Base-by-base conservation (phyloP, 1,140 invertebrate species). In the Orius insidiosus region DNA sequence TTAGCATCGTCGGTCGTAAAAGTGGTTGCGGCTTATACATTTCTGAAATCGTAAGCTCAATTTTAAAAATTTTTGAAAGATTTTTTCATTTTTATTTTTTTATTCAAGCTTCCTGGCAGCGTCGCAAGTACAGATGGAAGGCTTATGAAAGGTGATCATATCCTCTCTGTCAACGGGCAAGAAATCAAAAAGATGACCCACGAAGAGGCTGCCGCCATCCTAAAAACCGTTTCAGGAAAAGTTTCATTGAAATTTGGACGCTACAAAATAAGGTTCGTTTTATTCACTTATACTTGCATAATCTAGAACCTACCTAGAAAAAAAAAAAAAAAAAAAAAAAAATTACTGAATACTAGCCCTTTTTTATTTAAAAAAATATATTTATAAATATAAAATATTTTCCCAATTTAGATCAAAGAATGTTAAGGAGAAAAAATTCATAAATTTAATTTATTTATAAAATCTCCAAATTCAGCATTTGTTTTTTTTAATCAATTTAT, bases 21-120 rank as follows among this genome's bases (percentile, higher is more conserved):
- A 77, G 78, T 56, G 85, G 85, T 38, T 74, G 78, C 18, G 90
- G 92, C 31, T 86, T 94, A 46, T 97, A 90, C 61, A 80, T 98
- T 49, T 87, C 85, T 15, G 93, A 98, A 61, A 74, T 98, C 58
- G 94, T 97, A 62, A 75, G 76, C 67, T 2, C n/a, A n/a, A 34
- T 33, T 13, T 45, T 35, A 7, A 10, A 11, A 30, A 11, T 18
- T 6, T 39, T n/a, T 31, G 18, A 34, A 47, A 9, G 10, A 30
- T 42, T 16, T 4, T 52, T 36, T 47, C 19, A 32, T 43, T 41
- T 39, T 47, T 18, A n/a, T 18, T 51, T 55, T 49, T 10, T 55
- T 33, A n/a, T 33, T n/a, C 6, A 33, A 92, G 87, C 69, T 89
- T 2, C 75, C 79, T 47, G 93, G 92, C 3, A 86, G 93, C 32